Conservation (phyloP, 2,797 vertebrate genomes). For the Luscinia megarhynchos region DNA sequence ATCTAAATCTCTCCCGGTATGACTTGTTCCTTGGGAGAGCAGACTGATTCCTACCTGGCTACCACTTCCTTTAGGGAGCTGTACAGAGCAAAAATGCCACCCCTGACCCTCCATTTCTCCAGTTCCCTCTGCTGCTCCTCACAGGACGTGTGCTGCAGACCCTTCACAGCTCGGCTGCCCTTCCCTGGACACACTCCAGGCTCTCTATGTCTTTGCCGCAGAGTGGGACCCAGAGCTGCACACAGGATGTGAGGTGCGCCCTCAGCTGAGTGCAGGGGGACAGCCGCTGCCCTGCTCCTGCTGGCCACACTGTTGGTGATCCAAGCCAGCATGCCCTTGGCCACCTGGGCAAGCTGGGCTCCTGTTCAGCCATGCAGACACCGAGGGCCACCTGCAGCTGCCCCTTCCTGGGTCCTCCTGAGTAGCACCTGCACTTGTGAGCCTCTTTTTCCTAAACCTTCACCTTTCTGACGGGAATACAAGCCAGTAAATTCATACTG, state of each 20-base stretch:
- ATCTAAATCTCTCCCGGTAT: background rate
- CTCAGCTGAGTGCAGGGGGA: accelerated
- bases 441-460: background rate
- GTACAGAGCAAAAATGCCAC: no score
- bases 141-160: background rate
- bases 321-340: background rate
- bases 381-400: accelerated
- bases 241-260: accelerated
- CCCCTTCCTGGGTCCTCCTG: background rate
- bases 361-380: accelerated
- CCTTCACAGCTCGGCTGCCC: accelerated
- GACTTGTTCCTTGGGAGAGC: background rate
- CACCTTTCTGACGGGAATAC: accelerated
- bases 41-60: background rate
- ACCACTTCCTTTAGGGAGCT: background rate
- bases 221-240: background rate
- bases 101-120: background rate
- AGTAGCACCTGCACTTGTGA: accelerated
- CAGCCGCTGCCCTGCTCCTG: accelerated
- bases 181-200: accelerated
- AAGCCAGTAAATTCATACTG: background rate
- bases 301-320: accelerated
- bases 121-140: background rate
- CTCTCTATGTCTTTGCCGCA: accelerated
- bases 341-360: background rate